Base-by-base conservation (phyloP, 2,113 vertebrate genomes). In the Lucifuga dentata region DNA sequence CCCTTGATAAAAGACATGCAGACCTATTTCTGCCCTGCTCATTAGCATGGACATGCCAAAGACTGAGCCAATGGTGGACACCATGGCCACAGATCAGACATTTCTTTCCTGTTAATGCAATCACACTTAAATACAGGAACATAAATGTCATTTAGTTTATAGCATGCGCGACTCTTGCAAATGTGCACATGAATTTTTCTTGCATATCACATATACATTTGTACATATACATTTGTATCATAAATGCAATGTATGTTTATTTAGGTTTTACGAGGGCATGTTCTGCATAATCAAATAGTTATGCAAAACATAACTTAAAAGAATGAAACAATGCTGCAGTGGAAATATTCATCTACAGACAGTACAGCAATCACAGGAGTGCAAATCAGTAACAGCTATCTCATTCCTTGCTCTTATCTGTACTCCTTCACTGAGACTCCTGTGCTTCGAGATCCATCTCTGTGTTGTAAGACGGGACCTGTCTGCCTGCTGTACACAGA, bases 1-100 rank as follows among this genome's bases (percentile, higher is more conserved):
- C 73, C 55, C 76, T 21, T 57, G 78, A 87, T 84, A 83, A 83
- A 89, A 82, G 68, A 87, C 82, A 75, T 5, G 2, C 55, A 86
- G 49, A 67, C 52, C 81, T 68, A 78, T 73, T 87, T 83, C 81
- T 40, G 62, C 63, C 73, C 16, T 21, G 32, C 78, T 87, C 84
- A 85, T 86, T 83, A 87, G 80, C 33, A 43, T 39, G 45, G 64
- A 66, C 49, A 39, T 52, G 75, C 60, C 64, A 84, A 81, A 60
- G 43, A 72, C 59, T 15, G 76, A 68, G 73, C 61, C 77, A 61
- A 50, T 35, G 17, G 19, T 60, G 51, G 23, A 12, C 36, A 67
- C 15, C 56, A 76, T 38, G 61, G 36, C n/a, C 21, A 11, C 51
- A 45, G 61, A 59, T 66, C 15, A 62, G 21, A 65, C 38, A 65